Evolutionary conservation across 1,140 invertebrate species (phyloP).

Genomic region (Caerostris extrusa): DNA sequence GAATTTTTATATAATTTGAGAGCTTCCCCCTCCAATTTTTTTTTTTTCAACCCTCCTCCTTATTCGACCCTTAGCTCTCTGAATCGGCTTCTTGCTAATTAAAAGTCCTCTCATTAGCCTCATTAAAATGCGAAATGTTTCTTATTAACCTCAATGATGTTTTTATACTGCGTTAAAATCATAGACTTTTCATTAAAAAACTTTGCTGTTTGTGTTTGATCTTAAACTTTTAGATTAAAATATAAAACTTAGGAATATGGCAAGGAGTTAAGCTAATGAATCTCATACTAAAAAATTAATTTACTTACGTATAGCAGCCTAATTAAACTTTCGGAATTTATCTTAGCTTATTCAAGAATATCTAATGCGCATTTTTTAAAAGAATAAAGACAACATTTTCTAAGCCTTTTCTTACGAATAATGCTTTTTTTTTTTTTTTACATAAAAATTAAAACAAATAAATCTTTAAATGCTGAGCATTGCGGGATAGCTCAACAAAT

Average conservation of each 20-base stretch:
- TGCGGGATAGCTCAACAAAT: neutral
- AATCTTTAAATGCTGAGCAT: neutral
- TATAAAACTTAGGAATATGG: conserved; percentile 45
- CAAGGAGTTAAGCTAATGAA: conserved; percentile 38
- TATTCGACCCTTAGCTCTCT: neutral
- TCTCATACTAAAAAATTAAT: conserved; percentile 49
- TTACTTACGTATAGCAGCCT: conserved; percentile 23
- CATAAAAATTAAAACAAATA: neutral
- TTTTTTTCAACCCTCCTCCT: neutral
- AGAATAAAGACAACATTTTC: conserved; percentile 11
- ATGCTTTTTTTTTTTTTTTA: neutral
- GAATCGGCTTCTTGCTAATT: conserved; percentile 70
- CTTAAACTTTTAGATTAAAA: conserved; percentile 69
- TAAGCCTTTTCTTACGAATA: neutral
- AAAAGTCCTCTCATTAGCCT: conserved; percentile 70
- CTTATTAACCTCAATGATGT: conserved; percentile 73
- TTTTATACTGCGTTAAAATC: conserved; percentile 57
- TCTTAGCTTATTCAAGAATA: conserved; percentile 37
- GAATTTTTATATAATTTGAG: conserved; percentile 69
- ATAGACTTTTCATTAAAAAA: conserved; percentile 57
- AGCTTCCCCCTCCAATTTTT: neutral
- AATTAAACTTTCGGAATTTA: conserved; percentile 64
- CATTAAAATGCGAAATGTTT: conserved; percentile 74
- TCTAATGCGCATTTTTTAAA: conserved; percentile 29
- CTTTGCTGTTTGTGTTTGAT: conserved; percentile 66